Evolutionary conservation across 2,888 invertebrate species (phyloP), one percentile per base, ranked within the genome.

Genomic region (Nomada ferruginata): DNA sequence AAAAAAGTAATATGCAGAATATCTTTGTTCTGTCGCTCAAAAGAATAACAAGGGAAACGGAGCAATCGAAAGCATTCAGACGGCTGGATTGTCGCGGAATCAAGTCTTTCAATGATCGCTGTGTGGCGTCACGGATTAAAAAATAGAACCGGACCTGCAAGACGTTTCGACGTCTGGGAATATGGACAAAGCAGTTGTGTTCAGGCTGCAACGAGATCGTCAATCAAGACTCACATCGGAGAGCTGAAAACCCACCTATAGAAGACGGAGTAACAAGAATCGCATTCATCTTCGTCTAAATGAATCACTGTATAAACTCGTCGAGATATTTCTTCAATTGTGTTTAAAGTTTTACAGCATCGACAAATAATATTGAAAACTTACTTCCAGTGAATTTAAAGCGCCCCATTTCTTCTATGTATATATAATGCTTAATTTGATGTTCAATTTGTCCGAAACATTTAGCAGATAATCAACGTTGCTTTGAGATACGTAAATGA

Each of bases 121-220:
- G 29, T 29, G 15, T 44, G 50, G 50, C 70, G 69, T 70, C 70
- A 71, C 20, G 79, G 78, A 79, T 79, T 79, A 77, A 79, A 79
- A 79, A 71, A 77, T 66, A 78, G 79, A 79, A 79, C 53, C 59
- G 44, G 52, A 57, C n/a, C 53, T 53, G 36, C 23, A 52, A 78
- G 73, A 76, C 63, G 76, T 74, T 84, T 79, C 88, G 79, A 84
- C 83, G 91, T 89, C 88, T 89, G 89, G 84, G 86, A 89, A 90
- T 89, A 85, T 86, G 88, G 83, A 91, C 91, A 91, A 91, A 91
- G 91, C 86, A 91, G 87, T 82, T 79, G 70, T 60, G 77, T 81
- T 66, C 72, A 73, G 71, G 71, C 78, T 84, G 84, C 85, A 79
- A 69, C 81, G 89, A 87, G 91, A 90, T 92, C 91, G 88, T 89